Conservation (phyloP, 2,888 invertebrate genomes). For the Apodemia zela region DNA sequence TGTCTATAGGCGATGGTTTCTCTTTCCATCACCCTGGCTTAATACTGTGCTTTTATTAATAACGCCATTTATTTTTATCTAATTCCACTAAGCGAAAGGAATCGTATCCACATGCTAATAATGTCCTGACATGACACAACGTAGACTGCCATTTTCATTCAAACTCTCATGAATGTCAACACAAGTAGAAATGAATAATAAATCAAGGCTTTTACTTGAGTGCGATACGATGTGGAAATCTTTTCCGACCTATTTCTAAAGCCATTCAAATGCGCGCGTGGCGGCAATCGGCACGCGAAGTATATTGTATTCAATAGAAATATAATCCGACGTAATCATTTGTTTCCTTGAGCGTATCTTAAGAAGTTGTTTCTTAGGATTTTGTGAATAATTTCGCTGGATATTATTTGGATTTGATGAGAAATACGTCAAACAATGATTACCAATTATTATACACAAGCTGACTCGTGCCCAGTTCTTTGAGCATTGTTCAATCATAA, state of each 20-base stretch:
- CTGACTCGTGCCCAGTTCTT: too few species aligned
- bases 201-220: slow-evolving; percentile 8
- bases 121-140: not conserved
- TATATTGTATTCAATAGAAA: slow-evolving; percentile 9
- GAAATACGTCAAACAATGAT: not conserved
- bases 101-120: slow-evolving; percentile 4
- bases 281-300: slow-evolving; percentile 1
- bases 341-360: slow-evolving; percentile 5
- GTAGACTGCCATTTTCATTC: slow-evolving; percentile 10
- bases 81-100: not conserved
- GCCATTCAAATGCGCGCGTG: slow-evolving; percentile 2
- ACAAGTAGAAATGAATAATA: slow-evolving; percentile 14
- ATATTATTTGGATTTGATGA: not conserved
- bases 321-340: slow-evolving; percentile 12
- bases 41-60: too few species aligned
- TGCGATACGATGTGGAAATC: not conserved
- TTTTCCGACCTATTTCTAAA: slow-evolving; percentile 13
- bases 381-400: not conserved
- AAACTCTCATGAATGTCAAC: slow-evolving; percentile 15
- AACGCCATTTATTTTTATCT: too few species aligned
- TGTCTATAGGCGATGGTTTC: too few species aligned
- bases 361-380: not conserved
- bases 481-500: too few species aligned
- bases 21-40: too few species aligned
- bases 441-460: too few species aligned